These are phyloP conservation scores for Perdita meconis DNA, from an alignment of 2,888 invertebrate genomes.

Conservation along the genomic window DNA sequence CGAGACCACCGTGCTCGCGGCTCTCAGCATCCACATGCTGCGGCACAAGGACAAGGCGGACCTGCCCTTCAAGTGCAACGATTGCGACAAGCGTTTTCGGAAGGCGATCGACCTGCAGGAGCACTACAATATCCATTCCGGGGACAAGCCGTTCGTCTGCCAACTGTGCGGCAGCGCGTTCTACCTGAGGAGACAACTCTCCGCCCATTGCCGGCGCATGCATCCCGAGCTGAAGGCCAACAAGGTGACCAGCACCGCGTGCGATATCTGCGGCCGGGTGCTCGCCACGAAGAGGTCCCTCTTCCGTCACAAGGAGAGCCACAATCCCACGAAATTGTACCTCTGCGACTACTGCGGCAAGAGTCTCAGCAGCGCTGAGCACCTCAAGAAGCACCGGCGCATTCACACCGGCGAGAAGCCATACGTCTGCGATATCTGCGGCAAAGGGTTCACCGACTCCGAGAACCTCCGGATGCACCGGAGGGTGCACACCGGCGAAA, in stretches of 20 bases:
- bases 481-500: slow-evolving; percentile 85
- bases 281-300: slow-evolving; percentile 81
- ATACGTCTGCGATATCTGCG: slow-evolving; percentile 84
- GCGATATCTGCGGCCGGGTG: slow-evolving; percentile 82
- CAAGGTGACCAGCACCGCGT: slow-evolving; percentile 81
- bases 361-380: slow-evolving; percentile 84
- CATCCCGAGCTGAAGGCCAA: slow-evolving; percentile 82
- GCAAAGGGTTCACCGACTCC: slow-evolving; percentile 84
- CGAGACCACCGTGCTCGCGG: slow-evolving; percentile 81
- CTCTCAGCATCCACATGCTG: slow-evolving; percentile 80
- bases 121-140: slow-evolving; percentile 82
- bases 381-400: slow-evolving; percentile 84
- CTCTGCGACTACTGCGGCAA: slow-evolving; percentile 86
- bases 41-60: slow-evolving; percentile 80
- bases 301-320: slow-evolving; percentile 81
- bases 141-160: slow-evolving; percentile 81
- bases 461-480: slow-evolving; percentile 84
- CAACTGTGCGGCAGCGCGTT: slow-evolving; percentile 78
- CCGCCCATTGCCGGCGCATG: slow-evolving; percentile 79
- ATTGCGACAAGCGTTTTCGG: slow-evolving; percentile 81
- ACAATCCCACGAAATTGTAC: slow-evolving; percentile 82
- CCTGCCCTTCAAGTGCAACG: slow-evolving; percentile 80
- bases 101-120: slow-evolving; percentile 81
- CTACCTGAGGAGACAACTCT: slow-evolving; percentile 78
- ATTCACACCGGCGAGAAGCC: slow-evolving; percentile 86